Evolutionary conservation across 2,113 vertebrate species (phyloP).

Genomic region (Haemorhous mexicanus): DNA sequence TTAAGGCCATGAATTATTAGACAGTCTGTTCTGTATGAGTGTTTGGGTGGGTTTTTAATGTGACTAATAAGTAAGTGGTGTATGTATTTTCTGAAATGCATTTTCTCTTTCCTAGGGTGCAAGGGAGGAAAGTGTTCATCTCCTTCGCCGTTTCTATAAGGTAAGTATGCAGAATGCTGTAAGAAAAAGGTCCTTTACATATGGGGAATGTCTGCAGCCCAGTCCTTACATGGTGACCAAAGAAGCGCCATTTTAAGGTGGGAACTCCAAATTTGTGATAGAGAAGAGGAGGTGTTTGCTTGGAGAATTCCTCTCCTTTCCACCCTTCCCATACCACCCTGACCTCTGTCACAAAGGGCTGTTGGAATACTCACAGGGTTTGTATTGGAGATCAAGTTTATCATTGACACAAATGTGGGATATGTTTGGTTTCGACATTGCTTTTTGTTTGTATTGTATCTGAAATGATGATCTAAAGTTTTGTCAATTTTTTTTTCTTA

Average conservation of each 20-base stretch:
- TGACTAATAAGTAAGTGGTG: not conserved
- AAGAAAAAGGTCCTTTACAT: not conserved
- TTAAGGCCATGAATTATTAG: not conserved
- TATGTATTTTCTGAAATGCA: not conserved
- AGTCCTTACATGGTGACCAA: not conserved
- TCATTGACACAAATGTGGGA: not conserved
- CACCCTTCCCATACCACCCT: not conserved
- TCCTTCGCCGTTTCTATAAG: constrained; percentile 92
- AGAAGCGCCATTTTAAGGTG: not conserved
- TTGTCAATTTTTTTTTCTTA: not conserved
- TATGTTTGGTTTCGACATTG: not conserved
- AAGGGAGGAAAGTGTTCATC: constrained; percentile 92
- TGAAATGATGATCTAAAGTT: not conserved
- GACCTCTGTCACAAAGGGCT: not conserved
- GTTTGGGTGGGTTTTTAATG: not conserved
- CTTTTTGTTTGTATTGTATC: not conserved
- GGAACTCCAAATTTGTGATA: not conserved
- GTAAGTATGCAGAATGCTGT: constrained; percentile 49
- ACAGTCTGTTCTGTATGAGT: not conserved
- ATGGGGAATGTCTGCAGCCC: not conserved
- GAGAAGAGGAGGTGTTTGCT: not conserved
- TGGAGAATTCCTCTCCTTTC: not conserved
- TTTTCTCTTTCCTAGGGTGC: constrained; percentile 80
- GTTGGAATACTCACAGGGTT: not conserved
- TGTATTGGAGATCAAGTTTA: not conserved